Evolutionary conservation across 2,797 vertebrate species (phyloP), one percentile per base, ranked within the genome.

Genomic region (Salmo trutta): DNA sequence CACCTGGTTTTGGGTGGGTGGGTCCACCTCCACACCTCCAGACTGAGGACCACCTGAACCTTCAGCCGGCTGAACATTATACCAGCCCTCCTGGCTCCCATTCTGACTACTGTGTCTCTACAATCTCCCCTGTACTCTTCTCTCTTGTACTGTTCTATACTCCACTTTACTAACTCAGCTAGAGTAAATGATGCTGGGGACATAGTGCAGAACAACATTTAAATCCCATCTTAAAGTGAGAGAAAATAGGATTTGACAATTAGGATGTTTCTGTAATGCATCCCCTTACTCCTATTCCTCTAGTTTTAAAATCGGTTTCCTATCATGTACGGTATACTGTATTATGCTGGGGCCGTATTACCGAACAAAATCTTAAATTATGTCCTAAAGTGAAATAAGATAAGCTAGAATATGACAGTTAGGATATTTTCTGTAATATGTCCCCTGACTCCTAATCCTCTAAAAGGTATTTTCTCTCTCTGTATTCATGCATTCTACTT

Each of bases 71-170:
- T 7, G 68, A 19, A 17, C 74, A 51, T 15, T 2, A 10, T 29
- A 66, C 74, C 71, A 41, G 54, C 72, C 76, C 31, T 0, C 56
- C 82, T 70, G 85, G 85, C 71, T 71, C 74, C 68, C 64, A 16
- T 77, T 80, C 76, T 81, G 82, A 85, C 84, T 15, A 86, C 85
- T 88, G 90, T 87, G 90, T 90, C 87, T 86, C 84, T 75, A 88
- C 88, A 92, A 91, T 92, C 90, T 71, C 2, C 59, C 53, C 71
- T 29, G 27, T 29, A 31, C 29, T 73, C 70, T 53, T 27, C 31
- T 16, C 64, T 56, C 62, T 64, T 15, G 72, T 71, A 52, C 65
- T 76, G 8, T 1, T 29, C 15, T 71, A 66, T 66, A 31, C 21
- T 24, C 21, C 21, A 27, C 64, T 59, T 2, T 8, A 67, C 53